These are phyloP conservation scores for Hemicentrotus pulcherrimus DNA, from an alignment of 35 echinoderm and acorn worm genomes.

Conservation along the genomic window DNA sequence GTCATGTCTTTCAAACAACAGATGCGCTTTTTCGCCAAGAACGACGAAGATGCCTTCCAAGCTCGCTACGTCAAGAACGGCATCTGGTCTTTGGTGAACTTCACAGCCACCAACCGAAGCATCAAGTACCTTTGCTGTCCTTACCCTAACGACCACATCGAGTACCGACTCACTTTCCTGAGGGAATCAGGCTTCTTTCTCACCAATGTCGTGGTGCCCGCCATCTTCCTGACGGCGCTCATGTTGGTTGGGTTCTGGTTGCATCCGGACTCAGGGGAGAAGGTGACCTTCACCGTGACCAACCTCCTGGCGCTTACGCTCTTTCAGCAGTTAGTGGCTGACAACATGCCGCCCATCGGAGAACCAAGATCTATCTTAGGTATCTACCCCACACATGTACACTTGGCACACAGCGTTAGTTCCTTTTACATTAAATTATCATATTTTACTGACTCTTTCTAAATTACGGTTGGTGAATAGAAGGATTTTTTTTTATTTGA, in stretches of 20 bases:
- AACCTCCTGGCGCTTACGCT: slow-evolving; percentile 63
- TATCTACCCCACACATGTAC: background rate
- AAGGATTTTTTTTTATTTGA: no score
- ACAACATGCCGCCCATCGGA: slow-evolving; percentile 62
- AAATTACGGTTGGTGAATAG: background rate
- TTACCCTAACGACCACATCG: slow-evolving; percentile 51
- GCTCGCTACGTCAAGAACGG: slow-evolving; percentile 57
- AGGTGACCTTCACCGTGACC: slow-evolving; percentile 60
- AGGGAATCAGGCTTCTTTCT: slow-evolving; percentile 71
- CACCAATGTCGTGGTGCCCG: slow-evolving; percentile 59
- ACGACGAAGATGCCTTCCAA: slow-evolving; percentile 61
- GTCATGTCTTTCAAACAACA: background rate
- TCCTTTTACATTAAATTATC: background rate
- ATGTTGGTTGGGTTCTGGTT: slow-evolving; percentile 56
- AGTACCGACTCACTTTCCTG: slow-evolving; percentile 61
- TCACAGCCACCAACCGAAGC: background rate
- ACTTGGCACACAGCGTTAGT: background rate
- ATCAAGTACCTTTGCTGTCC: slow-evolving; percentile 54
- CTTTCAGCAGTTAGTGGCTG: slow-evolving; percentile 61
- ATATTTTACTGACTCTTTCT: no score
- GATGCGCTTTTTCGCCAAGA: slow-evolving; percentile 25
- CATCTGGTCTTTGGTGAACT: slow-evolving; percentile 57
- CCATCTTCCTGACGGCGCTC: slow-evolving; percentile 37
- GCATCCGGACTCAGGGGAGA: slow-evolving; percentile 73
- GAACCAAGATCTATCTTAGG: slow-evolving; percentile 58